Evolutionary conservation across 2,113 vertebrate genomes (phyloP), one percentile per base, ranked within the genome.

Genomic region (Seriola rivoliana): DNA sequence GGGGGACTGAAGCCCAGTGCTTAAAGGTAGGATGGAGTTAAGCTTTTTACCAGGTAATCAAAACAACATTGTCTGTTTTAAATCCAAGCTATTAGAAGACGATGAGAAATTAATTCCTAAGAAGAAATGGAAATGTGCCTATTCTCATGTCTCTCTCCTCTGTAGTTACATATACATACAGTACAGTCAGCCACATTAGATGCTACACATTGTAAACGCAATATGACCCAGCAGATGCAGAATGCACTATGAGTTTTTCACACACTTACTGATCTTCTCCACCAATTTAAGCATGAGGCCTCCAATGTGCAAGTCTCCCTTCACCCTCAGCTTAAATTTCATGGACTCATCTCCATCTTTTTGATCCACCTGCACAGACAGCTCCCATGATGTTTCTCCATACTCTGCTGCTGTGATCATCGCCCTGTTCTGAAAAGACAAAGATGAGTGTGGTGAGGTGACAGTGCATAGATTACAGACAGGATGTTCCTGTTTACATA

Each of bases 221-320:
- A n/a, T 59, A 42, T n/a, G 57, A 48, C 3, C 12, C 29, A 69
- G 16, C 8, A 38, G 17, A 8, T 36, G 23, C 5, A 70, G 29
- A n/a, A 54, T 69, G 16, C 8, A 6, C 3, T 19, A 17, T 4
- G 2, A 5, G 25, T 34, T 65, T 67, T 44, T n/a, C 6, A 46
- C 23, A 17, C 29, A 97, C 98, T 96, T 95, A 99, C 98, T 92
- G 89, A 98, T 98, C 92, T 96, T 67, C 86, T 99, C 98, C 87
- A 98, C 98, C 86, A 99, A 91, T 86, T 96, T 98, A 54, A 99
- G 96, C 97, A 99, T 99, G 90, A 99, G 92, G 73, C 98, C 98
- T 57, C 98, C 98, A 9, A 99, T 72, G 64, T 99, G 98, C 86
- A 98, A 95, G 85, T 97, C 96, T 60, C 98, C 98, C 0, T 96